Conservation (phyloP, 1,140 invertebrate genomes). For the Drosophila suzukii region DNA sequence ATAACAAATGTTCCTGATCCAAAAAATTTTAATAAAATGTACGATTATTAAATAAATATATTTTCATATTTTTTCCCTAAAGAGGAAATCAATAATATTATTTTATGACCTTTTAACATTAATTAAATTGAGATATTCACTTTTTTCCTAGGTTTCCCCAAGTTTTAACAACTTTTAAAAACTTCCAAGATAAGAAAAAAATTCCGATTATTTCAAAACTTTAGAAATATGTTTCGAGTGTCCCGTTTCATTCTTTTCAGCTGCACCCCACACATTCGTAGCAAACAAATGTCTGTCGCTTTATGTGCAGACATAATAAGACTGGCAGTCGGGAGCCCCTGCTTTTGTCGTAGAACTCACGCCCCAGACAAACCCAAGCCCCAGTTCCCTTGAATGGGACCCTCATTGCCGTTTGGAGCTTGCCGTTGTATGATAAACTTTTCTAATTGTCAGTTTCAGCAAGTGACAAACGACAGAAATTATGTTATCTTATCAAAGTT, state of each 20-base stretch:
- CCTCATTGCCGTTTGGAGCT: conserved; percentile 43
- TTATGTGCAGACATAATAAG: conserved; percentile 73
- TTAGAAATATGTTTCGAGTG: neutral
- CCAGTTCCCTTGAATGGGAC: conserved; percentile 11
- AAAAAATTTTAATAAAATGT: no score
- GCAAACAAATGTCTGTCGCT: conserved; percentile 66
- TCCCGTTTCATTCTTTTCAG: neutral
- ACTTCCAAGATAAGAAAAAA: neutral
- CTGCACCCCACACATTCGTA: neutral
- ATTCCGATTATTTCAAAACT: neutral
- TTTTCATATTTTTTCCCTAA: no score
- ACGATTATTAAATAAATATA: no score
- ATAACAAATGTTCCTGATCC: no score
- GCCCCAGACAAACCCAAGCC: conserved; percentile 16
- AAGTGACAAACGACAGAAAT: conserved; percentile 83
- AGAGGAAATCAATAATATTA: no score
- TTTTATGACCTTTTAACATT: neutral
- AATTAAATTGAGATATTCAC: neutral
- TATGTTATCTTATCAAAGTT: conserved; percentile 82
- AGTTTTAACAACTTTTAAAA: no score
- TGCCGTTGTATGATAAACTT: conserved; percentile 75
- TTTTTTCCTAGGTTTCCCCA: no score
- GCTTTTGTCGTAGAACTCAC: conserved; percentile 54
- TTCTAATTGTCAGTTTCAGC: conserved; percentile 82
- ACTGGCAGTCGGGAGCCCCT: conserved; percentile 7